Conservation (phyloP, 2,797 vertebrate species). For the Arremon aurantiirostris region DNA sequence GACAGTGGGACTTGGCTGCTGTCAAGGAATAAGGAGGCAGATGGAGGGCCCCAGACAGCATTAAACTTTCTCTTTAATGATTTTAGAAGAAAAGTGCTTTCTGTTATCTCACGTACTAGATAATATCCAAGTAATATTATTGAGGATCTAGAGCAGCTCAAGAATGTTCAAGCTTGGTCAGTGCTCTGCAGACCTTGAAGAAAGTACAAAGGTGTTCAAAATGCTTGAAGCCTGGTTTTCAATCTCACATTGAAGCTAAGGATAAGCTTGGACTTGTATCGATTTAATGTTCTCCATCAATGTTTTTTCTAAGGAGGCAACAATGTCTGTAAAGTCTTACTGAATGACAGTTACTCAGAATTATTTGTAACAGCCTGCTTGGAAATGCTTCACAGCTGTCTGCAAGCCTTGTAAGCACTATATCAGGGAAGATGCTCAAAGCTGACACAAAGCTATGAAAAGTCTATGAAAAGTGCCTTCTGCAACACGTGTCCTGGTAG, state of each 20-base stretch:
- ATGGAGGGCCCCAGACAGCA: accelerated
- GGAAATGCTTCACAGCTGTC: neutral
- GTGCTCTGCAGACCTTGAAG: neutral
- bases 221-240: neutral
- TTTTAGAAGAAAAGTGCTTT: neutral
- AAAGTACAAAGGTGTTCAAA: neutral
- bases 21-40: neutral
- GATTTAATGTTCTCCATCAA: neutral
- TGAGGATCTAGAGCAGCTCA: neutral
- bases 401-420: neutral
- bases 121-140: neutral
- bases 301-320: neutral
- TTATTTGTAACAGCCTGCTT: neutral
- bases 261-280: neutral
- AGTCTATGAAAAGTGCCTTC: neutral
- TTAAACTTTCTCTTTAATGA: neutral
- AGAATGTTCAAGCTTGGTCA: neutral
- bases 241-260: neutral
- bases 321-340: neutral
- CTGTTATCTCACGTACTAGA: neutral
- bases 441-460: neutral
- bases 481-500: neutral
- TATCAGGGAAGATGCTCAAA: neutral
- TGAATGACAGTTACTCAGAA: neutral
- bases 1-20: neutral